A percentile compares a stretch with the other conserved stretches of the same genome.
Conservation (phyloP, 2,888 invertebrate species). For the Isotomurus palustris region DNA sequence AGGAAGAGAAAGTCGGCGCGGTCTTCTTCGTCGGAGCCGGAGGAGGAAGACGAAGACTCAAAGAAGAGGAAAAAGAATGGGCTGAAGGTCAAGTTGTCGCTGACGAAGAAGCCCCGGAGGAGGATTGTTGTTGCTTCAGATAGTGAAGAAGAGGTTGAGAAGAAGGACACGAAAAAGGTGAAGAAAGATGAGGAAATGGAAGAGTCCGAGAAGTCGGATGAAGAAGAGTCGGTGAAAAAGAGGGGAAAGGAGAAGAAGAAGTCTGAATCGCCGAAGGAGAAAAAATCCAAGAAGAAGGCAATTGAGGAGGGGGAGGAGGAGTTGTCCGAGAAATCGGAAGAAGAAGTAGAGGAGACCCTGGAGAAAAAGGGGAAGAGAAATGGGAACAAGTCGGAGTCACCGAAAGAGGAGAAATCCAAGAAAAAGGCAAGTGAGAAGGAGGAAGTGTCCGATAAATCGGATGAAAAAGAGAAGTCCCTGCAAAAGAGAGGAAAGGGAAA, state of each 20-base stretch:
- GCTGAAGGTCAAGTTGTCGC: background rate
- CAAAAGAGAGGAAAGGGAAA: background rate
- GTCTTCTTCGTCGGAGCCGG: too few relatives aligned
- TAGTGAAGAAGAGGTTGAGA: slow-evolving; percentile 24
- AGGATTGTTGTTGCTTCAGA: slow-evolving; percentile 24
- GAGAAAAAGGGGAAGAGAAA: background rate
- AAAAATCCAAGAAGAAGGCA: background rate
- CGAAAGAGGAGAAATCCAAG: background rate
- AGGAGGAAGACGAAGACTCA: slow-evolving; percentile 13
- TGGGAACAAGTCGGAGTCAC: background rate
- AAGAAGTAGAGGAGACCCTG: background rate
- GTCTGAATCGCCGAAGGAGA: background rate
- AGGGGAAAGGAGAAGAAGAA: slow-evolving; percentile 2
- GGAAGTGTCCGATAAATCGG: slow-evolving; percentile 6
- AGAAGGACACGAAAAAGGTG: background rate
- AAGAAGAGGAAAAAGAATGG: background rate
- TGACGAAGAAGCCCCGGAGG: slow-evolving; percentile 11
- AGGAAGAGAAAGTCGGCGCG: slow-evolving; percentile 26
- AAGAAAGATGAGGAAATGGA: background rate
- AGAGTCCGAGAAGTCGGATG: background rate
- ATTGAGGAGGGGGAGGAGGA: background rate
- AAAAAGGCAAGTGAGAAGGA: background rate
- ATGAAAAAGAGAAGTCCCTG: background rate
- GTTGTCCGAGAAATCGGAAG: background rate
- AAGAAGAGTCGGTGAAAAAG: background rate